Conservation (phyloP, 2,113 vertebrate species). For the Chloropsis cyanopogon region DNA sequence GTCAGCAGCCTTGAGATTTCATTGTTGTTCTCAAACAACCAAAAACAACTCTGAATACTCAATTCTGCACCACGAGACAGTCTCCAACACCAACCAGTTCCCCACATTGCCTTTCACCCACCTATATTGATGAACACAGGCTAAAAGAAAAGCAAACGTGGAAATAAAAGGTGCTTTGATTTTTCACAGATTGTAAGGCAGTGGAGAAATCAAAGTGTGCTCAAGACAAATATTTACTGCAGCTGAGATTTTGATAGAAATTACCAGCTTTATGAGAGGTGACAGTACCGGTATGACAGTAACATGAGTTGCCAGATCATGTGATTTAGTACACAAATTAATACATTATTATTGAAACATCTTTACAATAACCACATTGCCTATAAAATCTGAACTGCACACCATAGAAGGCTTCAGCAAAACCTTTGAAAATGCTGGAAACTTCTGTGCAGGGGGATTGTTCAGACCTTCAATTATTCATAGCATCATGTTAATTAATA, state of each 20-base stretch:
- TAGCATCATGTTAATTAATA: not conserved
- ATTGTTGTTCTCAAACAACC: not conserved
- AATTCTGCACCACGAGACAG: not conserved
- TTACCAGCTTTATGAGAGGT: not conserved
- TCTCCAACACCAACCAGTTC: not conserved
- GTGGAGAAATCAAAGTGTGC: not conserved
- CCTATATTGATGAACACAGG: not conserved
- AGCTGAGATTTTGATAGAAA: not conserved
- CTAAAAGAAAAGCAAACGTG: too few relatives aligned
- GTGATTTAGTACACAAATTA: not conserved
- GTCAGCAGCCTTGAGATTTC: not conserved
- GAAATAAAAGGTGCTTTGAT: not conserved
- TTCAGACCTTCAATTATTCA: not conserved
- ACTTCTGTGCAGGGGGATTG: not conserved
- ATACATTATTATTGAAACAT: not conserved
- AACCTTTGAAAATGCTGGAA: not conserved
- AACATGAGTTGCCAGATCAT: not conserved
- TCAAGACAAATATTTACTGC: not conserved
- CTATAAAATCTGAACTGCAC: not conserved
- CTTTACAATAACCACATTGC: not conserved
- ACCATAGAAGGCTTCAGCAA: not conserved
- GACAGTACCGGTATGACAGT: not conserved
- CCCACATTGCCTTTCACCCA: not conserved
- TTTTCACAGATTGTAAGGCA: not conserved
- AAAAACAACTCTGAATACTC: not conserved